Base-by-base conservation (phyloP, 2,888 invertebrate genomes). In the Phortica okadai region DNA sequence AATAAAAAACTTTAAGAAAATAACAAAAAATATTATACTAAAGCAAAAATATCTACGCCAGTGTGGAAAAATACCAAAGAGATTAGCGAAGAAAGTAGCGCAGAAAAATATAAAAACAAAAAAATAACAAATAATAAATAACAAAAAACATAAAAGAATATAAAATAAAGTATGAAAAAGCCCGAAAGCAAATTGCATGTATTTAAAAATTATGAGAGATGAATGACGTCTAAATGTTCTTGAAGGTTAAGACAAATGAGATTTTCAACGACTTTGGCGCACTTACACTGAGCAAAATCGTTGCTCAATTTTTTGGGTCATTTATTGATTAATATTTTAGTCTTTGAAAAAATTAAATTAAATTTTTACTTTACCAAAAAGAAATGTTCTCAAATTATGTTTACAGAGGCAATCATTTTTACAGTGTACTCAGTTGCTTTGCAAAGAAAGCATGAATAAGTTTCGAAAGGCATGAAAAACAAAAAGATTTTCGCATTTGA, bases 171-270 rank as follows among this genome's bases (percentile, higher is more conserved):
- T n/a, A n/a, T 44, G 21, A 74, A 67, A 56, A 41, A 33, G 33
- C 33, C n/a, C 14, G 81, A 82, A 76, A 81, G 79, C 82, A 82
- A 84, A 81, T 82, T 79, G 78, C 74, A 79, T 74, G 78, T 75
- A 50, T 80, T 83, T 82, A 75, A 76, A 83, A 87, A 82, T 85
- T 83, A 85, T 88, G 86, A 82, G 82, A 88, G 78, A 86, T 88
- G 87, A 83, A 88, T 87, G 86, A 87, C 86, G 86, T 87, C 88
- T 86, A 84, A 87, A 87, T 84, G 84, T 76, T 82, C 80, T 80
- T 82, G 86, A 87, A 88, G 86, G 86, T 86, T 88, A 87, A 84
- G 84, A 86, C 84, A 86, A 86, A 88, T 84, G 81, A 80, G 67
- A 66, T 14, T 50, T 50, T 50, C 50, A 50, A 50, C 50, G 50